A percentile compares a stretch with the other conserved stretches of the same genome.
Evolutionary conservation across 2,113 vertebrate genomes (phyloP).

Genomic region (Pelodiscus sinensis): DNA sequence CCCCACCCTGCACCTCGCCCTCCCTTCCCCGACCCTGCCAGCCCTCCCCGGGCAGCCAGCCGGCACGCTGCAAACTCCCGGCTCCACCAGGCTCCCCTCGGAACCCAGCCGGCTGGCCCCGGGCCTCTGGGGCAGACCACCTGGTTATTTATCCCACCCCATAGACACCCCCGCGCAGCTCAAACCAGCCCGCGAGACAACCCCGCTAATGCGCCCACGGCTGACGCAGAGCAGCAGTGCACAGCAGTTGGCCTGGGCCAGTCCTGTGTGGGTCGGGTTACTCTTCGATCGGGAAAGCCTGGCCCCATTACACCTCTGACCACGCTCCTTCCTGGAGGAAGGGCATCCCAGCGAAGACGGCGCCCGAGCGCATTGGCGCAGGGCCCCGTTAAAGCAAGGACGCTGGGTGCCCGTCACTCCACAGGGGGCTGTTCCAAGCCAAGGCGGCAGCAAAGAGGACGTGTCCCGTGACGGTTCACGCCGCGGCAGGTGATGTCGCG

Average conservation of each 20-base stretch:
- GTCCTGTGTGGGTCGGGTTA: neutral
- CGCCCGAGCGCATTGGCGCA: neutral
- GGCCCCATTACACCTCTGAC: neutral
- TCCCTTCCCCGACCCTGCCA: too few species aligned
- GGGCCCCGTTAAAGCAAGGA: neutral
- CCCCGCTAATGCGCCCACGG: too few species aligned
- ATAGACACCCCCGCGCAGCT: neutral
- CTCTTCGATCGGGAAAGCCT: neutral
- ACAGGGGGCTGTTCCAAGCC: neutral
- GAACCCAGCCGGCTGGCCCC: neutral
- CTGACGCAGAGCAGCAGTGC: too few species aligned
- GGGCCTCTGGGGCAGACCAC: too few species aligned
- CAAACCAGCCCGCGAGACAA: neutral
- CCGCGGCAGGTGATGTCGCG: neutral
- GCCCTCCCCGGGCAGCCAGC: neutral
- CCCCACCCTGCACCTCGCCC: neutral
- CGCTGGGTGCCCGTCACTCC: neutral
- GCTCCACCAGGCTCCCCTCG: too few species aligned
- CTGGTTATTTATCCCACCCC: neutral
- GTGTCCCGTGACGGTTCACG: neutral
- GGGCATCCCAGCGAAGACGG: neutral
- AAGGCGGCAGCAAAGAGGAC: neutral
- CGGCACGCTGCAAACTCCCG: neutral
- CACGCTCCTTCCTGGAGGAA: neutral
- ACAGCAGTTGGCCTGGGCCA: too few species aligned